Evolutionary conservation across 37 sponge, comb jelly and placozoan genomes (phyloP), one percentile per base, ranked within the genome.

Genomic region (Geodia barretti): DNA sequence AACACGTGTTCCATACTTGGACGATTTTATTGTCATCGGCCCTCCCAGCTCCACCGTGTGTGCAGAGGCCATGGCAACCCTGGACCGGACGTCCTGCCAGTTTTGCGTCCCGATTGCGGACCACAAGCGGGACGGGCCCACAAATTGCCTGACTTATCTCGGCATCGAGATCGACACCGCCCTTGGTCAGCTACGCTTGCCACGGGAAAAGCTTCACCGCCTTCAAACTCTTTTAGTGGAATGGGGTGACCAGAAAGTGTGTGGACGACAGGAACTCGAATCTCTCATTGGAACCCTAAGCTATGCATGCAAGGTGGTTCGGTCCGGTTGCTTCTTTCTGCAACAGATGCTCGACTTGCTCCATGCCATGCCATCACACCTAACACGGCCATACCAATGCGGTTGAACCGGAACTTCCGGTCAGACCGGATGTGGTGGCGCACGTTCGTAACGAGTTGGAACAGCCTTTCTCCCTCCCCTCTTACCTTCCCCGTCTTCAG

Each of bases 21-120:
- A 87, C 66, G 75, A 87, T 58, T 78, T 80, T 60, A 33, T 72
- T 21, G 11, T 79, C 64, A 47, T 74, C 4, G 78, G 89, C 5
- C 21, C 78, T 36, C 62, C 66, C 20, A 35, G 37, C 29, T 36
- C 87, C 60, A 19, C 25, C 24, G 60, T 72, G 73, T 73, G 76
- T 26, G 35, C 35, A 1, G 33, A 76, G 32, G 5, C 37, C 38
- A 62, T 66, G 9, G 23, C 29, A 0, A 35, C 32, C 1, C 23
- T 67, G 9, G 25, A 54, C 32, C 34, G 34, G 40, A 60, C 42
- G 14, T 88, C 35, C 73, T 3, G 3, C 14, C 25, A 34, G 40
- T 70, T 88, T 19, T 64, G 84, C 9, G 68, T 88, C 37, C 89
- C 84, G 23, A 70, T 83, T 25, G 83, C 75, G 4, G 64, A 35